These are phyloP conservation scores for Aviceda subcristata DNA, from an alignment of 2,113 vertebrate species.

Conservation along the genomic window DNA sequence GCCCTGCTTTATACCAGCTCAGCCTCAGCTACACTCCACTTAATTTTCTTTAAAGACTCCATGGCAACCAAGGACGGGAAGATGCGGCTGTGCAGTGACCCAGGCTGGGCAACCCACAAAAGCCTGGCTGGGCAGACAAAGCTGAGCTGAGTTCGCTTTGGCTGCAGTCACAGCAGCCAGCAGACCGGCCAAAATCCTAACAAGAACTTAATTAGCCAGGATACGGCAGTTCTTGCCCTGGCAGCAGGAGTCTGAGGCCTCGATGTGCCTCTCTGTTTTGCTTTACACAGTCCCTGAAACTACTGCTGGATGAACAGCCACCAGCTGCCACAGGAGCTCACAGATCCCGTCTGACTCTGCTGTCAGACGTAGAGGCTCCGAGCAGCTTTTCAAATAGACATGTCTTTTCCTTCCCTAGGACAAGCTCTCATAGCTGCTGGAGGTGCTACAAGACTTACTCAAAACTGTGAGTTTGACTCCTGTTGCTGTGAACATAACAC, in stretches of 20 bases:
- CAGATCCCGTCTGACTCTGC: neutral
- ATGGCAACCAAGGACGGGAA: neutral
- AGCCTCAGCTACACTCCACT: constrained; percentile 10
- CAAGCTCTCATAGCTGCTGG: neutral
- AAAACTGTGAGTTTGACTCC: neutral
- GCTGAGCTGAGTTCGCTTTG: constrained; percentile 4
- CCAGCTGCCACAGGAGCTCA: neutral
- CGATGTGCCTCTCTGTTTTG: neutral
- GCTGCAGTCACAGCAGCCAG: constrained; percentile 8
- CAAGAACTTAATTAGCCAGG: constrained; percentile 46
- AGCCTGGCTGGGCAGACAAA: constrained; percentile 13
- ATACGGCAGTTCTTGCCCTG: neutral
- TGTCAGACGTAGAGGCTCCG: neutral
- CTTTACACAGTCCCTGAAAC: neutral
- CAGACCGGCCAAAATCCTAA: neutral
- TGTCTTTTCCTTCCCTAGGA: neutral
- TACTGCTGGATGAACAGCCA: neutral
- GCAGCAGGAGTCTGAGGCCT: constrained; percentile 7
- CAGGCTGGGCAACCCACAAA: constrained; percentile 13
- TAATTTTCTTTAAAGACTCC: constrained; percentile 21
- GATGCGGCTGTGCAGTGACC: neutral
- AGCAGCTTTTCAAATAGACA: neutral
- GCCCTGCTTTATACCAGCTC: neutral
- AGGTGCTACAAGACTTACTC: neutral
- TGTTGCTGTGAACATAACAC: accelerated